Percentiles rank a stretch among this genome's conserved stretches.
phyloP scores from a whole-genome alignment of 2,797 vertebrate genomes.

The Sebastolobus altivelis region DNA sequence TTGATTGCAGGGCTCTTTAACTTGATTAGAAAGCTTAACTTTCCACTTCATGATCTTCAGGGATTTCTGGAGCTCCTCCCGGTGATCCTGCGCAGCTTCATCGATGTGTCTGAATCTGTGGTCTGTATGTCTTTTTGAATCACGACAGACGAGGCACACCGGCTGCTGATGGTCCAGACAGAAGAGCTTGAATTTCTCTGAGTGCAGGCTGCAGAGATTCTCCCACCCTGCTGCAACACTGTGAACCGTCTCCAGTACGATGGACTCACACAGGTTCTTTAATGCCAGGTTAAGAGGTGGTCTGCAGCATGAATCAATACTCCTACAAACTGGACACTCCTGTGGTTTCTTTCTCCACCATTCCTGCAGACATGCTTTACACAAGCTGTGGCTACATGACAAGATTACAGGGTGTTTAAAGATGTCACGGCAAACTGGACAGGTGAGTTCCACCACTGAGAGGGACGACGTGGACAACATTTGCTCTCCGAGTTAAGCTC shows the following conservation, averaged over 20 bases:
- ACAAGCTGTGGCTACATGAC: background rate
- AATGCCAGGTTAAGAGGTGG: background rate
- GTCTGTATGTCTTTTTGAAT: background rate
- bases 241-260: background rate
- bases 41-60: background rate
- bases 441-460: background rate
- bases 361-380: background rate
- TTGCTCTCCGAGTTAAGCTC: background rate
- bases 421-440: background rate
- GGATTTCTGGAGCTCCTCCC: background rate
- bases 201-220: background rate
- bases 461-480: background rate
- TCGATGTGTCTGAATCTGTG: background rate
- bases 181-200: background rate
- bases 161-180: background rate
- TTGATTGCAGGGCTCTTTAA: background rate
- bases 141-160: background rate
- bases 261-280: background rate
- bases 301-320: background rate
- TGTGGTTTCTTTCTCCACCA: background rate
- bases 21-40: background rate
- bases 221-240: background rate
- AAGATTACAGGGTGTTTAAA: conserved; percentile 3
- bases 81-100: background rate
- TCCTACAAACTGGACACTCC: background rate